Base-by-base conservation (phyloP, 2,888 invertebrate genomes). In the Lithosia quadra region DNA sequence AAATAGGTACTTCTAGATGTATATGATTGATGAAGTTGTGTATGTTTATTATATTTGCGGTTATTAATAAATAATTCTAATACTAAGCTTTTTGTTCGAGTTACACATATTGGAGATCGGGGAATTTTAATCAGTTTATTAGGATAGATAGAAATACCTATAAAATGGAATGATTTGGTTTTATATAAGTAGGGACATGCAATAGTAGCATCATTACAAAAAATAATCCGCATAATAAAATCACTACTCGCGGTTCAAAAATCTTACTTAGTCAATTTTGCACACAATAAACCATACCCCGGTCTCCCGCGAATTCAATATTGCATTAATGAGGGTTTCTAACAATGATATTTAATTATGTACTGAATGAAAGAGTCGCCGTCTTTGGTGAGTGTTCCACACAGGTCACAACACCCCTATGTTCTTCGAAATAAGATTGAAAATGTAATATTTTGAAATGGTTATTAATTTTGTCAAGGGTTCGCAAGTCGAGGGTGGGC, bases 341-440 rank as follows among this genome's bases (percentile, higher is more conserved):
- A 91, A 94, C 94, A 94, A 94, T 94, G 91, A 91, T 90, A 93
- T 94, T 93, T 94, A 94, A 94, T 93, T 92, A 91, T 87, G 80
- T 86, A 88, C 86, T 86, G 89, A 92, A 91, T 75, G 68, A 91
- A 70, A 67, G 90, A 90, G 88, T 90, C 86, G 84, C 90, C 80
- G 81, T 75, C 76, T 79, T 77, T 73, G 66, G 73, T 71, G 68
- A 71, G 63, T 22, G 33, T 71, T 63, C 34, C 33, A n/a, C 59
- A 24, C 68, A 67, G 18, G 56, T 64, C 9, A 65, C 21, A 73
- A 49, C 22, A 57, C 63, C 34, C 75, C 71, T 78, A 82, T 79
- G 61, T 9, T 18, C 63, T 15, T 64, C 8, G 1, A 0, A 11
- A 72, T 84, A 90, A 84, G 82, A 83, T 84, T 75, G 63, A 83